These are phyloP conservation scores for Fistularia commersonii DNA, from an alignment of 2,797 vertebrate species.

Conservation along the genomic window DNA sequence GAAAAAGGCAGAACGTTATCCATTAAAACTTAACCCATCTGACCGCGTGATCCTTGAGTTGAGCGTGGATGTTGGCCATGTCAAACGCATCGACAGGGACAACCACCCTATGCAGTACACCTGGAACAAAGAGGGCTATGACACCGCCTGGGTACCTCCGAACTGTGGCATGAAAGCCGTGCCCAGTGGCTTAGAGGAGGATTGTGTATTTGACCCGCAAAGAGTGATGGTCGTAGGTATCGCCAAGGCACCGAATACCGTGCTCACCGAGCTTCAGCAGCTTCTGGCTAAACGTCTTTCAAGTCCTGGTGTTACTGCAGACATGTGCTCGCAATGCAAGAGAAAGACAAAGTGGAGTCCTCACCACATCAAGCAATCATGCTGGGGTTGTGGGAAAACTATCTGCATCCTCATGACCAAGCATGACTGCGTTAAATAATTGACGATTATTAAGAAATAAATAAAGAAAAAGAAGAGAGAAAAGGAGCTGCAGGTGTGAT, in stretches of 20 bases:
- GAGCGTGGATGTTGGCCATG: slow-evolving; percentile 48
- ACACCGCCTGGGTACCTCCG: slow-evolving; percentile 76
- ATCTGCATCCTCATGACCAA: slow-evolving; percentile 55
- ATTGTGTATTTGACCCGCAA: slow-evolving; percentile 72
- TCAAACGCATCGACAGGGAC: slow-evolving; percentile 70
- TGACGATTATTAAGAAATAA: too few species aligned
- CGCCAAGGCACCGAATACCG: slow-evolving; percentile 33
- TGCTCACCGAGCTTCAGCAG: slow-evolving; percentile 45
- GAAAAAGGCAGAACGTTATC: slow-evolving; percentile 70
- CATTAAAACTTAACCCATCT: not conserved
- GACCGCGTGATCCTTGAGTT: slow-evolving; percentile 62
- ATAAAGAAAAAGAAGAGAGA: too few species aligned
- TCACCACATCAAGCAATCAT: slow-evolving; percentile 37
- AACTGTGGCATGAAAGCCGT: slow-evolving; percentile 70
- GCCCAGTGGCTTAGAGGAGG: slow-evolving; percentile 67
- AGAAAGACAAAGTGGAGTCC: slow-evolving; percentile 26
- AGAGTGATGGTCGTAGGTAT: slow-evolving; percentile 55
- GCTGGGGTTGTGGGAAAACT: slow-evolving; percentile 61
- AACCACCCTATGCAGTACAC: slow-evolving; percentile 68
- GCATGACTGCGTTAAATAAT: slow-evolving; percentile 23
- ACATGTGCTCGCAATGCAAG: slow-evolving; percentile 57
- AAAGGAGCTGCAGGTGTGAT: too few species aligned
- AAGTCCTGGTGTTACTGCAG: not conserved
- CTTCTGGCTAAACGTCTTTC: slow-evolving; percentile 31
- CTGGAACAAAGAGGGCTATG: slow-evolving; percentile 62